Percentiles rank a stretch among this genome's conserved stretches.
These are phyloP conservation scores for Fregetta grallaria DNA, from an alignment of 2,113 vertebrate genomes.

Conservation along the genomic window DNA sequence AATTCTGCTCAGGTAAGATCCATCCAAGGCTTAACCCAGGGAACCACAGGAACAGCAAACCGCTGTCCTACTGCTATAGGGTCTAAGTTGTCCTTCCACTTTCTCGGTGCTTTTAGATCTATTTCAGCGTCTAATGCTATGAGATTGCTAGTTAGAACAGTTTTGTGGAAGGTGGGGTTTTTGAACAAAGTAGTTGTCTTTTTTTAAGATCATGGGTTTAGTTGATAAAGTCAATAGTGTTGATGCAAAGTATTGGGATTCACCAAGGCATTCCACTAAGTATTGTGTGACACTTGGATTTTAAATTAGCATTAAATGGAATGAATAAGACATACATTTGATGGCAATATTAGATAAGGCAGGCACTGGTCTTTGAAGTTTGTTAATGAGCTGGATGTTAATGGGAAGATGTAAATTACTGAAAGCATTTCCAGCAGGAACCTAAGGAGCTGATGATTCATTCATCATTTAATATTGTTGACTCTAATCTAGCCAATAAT, in stretches of 20 bases:
- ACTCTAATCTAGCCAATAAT: conserved; percentile 39
- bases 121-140: accelerated
- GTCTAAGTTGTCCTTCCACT: neutral
- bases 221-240: neutral
- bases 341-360: conserved; percentile 53
- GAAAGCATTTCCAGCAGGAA: conserved; percentile 47
- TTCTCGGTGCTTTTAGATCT: neutral
- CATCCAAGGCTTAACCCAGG: neutral
- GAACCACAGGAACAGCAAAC: neutral
- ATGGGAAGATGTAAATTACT: conserved; percentile 31
- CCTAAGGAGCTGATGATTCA: conserved; percentile 39
- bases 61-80: accelerated
- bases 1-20: neutral
- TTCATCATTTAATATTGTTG: conserved; percentile 48
- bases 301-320: conserved; percentile 13
- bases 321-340: neutral
- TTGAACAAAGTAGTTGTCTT: neutral
- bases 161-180: neutral
- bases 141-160: neutral
- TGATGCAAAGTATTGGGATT: neutral
- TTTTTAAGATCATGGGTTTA: neutral
- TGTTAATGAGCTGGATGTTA: conserved; percentile 16
- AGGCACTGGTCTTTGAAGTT: conserved; percentile 25
- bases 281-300: neutral
- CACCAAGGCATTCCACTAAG: neutral